These are phyloP conservation scores for Ennomos fuscantarius DNA, from an alignment of 2,888 invertebrate genomes.

Conservation along the genomic window DNA sequence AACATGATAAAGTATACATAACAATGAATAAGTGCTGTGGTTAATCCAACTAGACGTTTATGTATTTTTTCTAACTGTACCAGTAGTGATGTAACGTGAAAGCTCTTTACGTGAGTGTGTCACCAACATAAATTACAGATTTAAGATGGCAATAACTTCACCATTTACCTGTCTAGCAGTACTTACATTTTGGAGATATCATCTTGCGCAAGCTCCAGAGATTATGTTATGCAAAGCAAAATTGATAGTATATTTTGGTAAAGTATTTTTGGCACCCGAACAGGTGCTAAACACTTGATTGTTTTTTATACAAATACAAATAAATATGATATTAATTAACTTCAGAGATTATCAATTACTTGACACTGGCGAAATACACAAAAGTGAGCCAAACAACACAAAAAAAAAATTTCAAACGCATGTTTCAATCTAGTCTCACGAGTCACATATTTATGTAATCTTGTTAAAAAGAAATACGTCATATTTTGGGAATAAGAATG, in stretches of 20 bases:
- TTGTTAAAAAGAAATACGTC: no score
- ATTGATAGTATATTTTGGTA: conserved; percentile 22
- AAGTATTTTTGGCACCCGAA: background rate
- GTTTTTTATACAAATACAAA: no score
- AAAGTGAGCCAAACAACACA: no score
- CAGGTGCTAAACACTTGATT: no score
- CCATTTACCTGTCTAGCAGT: conserved; percentile 18
- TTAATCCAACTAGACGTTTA: conserved; percentile 28
- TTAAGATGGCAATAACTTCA: conserved; percentile 28
- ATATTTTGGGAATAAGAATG: no score
- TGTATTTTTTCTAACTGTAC: conserved; percentile 29
- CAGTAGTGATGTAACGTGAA: conserved; percentile 18
- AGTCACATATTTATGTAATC: no score
- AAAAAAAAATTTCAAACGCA: no score
- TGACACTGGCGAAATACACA: no score
- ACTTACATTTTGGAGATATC: conserved; percentile 21
- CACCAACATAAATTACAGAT: conserved; percentile 28
- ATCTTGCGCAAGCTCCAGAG: conserved; percentile 1
- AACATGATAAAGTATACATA: background rate
- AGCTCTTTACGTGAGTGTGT: conserved; percentile 24
- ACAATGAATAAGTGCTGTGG: conserved; percentile 6
- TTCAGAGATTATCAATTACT: no score
- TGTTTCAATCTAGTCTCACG: no score
- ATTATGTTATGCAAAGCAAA: conserved; percentile 21
- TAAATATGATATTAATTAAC: no score